phyloP scores from a whole-genome alignment of 2,797 vertebrate species.

The Darevskia nairensis region DNA sequence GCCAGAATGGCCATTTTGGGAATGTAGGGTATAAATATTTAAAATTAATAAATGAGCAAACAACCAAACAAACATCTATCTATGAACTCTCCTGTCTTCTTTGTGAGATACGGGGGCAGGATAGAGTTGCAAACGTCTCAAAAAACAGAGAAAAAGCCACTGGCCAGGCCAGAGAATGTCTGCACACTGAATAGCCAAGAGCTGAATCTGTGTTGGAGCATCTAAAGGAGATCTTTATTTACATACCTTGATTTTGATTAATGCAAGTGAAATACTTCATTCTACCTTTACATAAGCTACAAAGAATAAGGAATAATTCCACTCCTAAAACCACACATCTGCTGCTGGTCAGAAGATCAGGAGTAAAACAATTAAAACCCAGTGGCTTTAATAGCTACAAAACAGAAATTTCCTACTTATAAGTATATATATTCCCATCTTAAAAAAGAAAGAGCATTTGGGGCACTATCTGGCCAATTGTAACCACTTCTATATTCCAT shows the following conservation, averaged over 20 bases:
- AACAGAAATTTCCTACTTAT: slow-evolving; percentile 4
- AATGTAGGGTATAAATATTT: background rate
- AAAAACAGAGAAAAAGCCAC: background rate
- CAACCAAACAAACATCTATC: background rate
- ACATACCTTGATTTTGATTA: background rate
- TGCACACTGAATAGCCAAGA: background rate
- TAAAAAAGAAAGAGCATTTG: slow-evolving; percentile 19
- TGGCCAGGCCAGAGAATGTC: background rate
- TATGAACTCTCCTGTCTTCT: background rate
- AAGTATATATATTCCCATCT: background rate
- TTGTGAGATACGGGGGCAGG: background rate
- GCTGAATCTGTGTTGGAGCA: background rate
- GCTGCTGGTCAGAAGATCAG: background rate
- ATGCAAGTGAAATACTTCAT: background rate
- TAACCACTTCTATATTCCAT: background rate
- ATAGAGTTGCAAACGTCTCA: background rate
- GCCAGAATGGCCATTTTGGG: background rate
- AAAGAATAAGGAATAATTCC: background rate
- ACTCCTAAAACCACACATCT: background rate
- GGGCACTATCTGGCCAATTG: slow-evolving; percentile 24
- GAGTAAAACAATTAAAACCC: background rate
- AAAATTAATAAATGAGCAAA: background rate
- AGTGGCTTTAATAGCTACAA: background rate
- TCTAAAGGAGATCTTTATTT: background rate
- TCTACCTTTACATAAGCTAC: background rate